phyloP scores from a whole-genome alignment of 2,888 invertebrate species.

The Fissipunctia ypsillon region DNA sequence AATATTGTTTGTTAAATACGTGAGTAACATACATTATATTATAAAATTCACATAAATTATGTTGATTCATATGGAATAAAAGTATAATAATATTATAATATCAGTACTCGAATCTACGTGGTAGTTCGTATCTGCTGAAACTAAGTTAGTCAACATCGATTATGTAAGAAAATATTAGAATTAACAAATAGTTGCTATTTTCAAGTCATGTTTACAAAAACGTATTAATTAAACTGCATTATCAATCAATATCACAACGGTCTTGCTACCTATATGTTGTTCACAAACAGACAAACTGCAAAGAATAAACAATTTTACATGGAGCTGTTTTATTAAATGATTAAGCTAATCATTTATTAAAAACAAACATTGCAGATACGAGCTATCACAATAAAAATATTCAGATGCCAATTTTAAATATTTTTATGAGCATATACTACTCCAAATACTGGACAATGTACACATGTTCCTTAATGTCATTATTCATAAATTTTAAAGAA shows the following conservation, averaged over 20 bases:
- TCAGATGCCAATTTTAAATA: constrained; percentile 52
- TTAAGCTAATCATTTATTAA: too few species aligned
- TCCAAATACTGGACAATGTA: constrained; percentile 56
- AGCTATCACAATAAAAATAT: constrained; percentile 43
- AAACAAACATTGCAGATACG: constrained; percentile 55
- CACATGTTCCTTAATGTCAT: constrained; percentile 36
- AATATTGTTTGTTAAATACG: constrained; percentile 61
- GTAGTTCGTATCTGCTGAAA: constrained; percentile 44
- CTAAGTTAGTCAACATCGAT: neutral
- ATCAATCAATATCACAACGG: constrained; percentile 2
- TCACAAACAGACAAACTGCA: neutral
- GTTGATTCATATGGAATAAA: constrained; percentile 48
- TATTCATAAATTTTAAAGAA: constrained; percentile 55
- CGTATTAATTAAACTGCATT: neutral
- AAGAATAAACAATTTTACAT: neutral
- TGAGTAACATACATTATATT: constrained; percentile 59
- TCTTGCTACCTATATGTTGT: neutral
- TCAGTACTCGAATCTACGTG: constrained; percentile 37
- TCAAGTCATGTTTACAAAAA: neutral
- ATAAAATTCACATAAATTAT: constrained; percentile 58
- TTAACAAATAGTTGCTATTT: neutral
- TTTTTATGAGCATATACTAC: constrained; percentile 43
- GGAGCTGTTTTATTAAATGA: too few species aligned
- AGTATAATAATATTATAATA: constrained; percentile 48
- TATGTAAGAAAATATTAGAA: neutral